Evolutionary conservation across 2,113 vertebrate genomes (phyloP), one percentile per base, ranked within the genome.

Genomic region (Peromyscus leucopus): DNA sequence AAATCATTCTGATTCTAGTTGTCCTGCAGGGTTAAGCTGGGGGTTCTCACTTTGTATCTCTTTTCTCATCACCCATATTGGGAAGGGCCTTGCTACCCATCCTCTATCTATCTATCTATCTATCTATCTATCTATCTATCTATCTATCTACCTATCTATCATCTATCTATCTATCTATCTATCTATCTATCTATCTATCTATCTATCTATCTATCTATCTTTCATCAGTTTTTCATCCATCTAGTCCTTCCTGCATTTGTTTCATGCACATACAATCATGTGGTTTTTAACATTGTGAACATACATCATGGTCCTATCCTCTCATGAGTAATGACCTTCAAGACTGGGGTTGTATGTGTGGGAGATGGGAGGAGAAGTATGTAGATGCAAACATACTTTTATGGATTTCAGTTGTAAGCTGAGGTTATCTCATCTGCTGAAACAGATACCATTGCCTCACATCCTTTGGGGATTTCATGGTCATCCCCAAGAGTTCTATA

Each of bases 381-480:
- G 78, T 51, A 71, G 42, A 28, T 51, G 3, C 10, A 67, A 88
- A 94, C 61, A 46, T 42, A 59, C 33, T 55, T 89, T 84, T 72
- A 55, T 15, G 55, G 83, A n/a, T 83, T 46, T 75, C 71, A 67
- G 59, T 46, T 95, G 36, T 75, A 55, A 85, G 74, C 36, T 90
- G 79, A 83, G 22, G 16, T 83, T 92, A 86, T 15, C 22, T 13
- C 26, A 12, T 55, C 67, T 63, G 55, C 75, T 85, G 31, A 93
- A 94, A 36, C 42, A 88, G 91, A 89, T 86, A 78, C 85, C 80
- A 93, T 51, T 24, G 28, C 65, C 13, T 92, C 46, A 82, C 7
- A 79, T 93, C 39, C 36, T 96, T 80, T 89, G 78, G 61, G 86
- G 89, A 90, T n/a, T 91, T 87, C 74, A 39, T 51, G 55, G 11